Evolutionary conservation across 2,113 vertebrate species (phyloP), one percentile per base, ranked within the genome.

Genomic region (Phoenicopterus ruber): DNA sequence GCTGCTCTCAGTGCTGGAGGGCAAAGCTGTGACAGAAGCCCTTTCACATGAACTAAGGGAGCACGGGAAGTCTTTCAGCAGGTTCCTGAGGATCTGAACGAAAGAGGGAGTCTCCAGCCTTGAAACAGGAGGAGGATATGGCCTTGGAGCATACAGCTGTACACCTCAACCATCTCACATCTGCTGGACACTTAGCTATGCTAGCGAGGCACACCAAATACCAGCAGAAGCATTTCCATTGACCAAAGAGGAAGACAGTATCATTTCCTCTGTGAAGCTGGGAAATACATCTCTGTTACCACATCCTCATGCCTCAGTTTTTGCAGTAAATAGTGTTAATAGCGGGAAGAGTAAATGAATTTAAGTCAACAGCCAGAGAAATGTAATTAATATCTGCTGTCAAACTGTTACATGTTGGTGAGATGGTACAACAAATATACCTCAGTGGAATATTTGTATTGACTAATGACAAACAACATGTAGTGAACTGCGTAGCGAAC

Each of bases 11-110:
- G 10, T 14, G 17, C 14, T 63, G 55, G 89, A 83, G 12, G 55
- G 10, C 21, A 63, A 90, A 86, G 19, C 22, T 0, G 0, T 28
- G 47, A 47, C 5, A 59, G 26, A 72, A 85, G 12, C 19, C 14
- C 29, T 78, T 83, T 73, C 36, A 24, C 12, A 2, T 47, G 38
- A 78, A 18, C 17, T 9, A n/a, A 49, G 22, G 4, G 36, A 92
- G 38, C 5, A 10, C 9, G 8, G 24, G 10, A 89, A 54, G 9
- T 11, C 59, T 70, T 76, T 38, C 50, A 25, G 15, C 13, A 63
- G 9, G 14, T 82, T 92, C 59, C 14, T 34, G 26, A 77, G 24
- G 14, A 28, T 28, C 28, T 78, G 40, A 81, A 57, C 4, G 4
- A 49, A 69, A 72, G 14, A 80, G 20, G 8, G 12, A 32, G 2